A percentile compares a stretch with the other conserved stretches of the same genome.
These are phyloP conservation scores for Neocrepidodera transversa DNA, from an alignment of 2,888 invertebrate species.

Conservation along the genomic window DNA sequence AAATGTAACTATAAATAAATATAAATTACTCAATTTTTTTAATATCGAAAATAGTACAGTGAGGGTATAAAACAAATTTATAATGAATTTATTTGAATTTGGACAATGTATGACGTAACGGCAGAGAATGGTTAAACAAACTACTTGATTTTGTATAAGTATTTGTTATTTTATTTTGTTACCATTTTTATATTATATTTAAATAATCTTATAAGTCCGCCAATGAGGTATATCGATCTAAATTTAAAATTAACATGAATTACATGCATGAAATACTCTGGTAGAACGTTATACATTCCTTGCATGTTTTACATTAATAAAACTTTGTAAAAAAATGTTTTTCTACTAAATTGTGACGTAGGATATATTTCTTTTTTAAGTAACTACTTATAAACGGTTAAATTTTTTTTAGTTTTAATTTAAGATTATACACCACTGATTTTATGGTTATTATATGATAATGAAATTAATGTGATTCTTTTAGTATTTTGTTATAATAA, in stretches of 20 bases:
- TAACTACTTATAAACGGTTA: slow-evolving; percentile 2
- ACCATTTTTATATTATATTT: too few relatives aligned
- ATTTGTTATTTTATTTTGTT: too few relatives aligned
- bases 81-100: too few relatives aligned
- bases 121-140: neutral
- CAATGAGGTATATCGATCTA: slow-evolving; percentile 7
- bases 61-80: too few relatives aligned
- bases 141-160: neutral
- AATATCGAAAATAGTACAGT: too few relatives aligned
- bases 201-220: neutral
- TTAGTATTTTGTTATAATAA: too few relatives aligned
- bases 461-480: neutral
- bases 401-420: slow-evolving; percentile 1
- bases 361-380: slow-evolving; percentile 11
- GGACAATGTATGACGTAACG: neutral
- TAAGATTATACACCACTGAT: neutral
- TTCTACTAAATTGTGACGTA: slow-evolving; percentile 4
- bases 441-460: slow-evolving; percentile 6
- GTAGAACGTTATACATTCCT: slow-evolving; percentile 9
- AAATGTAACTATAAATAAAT: neutral
- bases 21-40: neutral
- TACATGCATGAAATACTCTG: slow-evolving; percentile 6
- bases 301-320: slow-evolving; percentile 15
- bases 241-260: slow-evolving; percentile 17
- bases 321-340: slow-evolving; percentile 6